Base-by-base conservation (phyloP, 2,797 vertebrate genomes). In the Allobates femoralis region DNA sequence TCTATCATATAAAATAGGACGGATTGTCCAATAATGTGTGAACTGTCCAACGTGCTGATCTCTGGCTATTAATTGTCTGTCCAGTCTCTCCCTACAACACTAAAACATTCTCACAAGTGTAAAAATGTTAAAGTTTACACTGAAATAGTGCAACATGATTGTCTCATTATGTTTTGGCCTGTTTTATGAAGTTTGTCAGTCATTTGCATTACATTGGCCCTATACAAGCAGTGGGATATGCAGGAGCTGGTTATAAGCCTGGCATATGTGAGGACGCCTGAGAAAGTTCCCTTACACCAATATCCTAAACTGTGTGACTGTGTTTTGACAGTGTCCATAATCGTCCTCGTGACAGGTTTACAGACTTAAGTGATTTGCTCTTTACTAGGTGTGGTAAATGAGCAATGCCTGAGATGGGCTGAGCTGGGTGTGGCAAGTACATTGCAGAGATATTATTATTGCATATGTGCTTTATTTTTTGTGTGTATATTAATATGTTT, bases 41-140 rank as follows among this genome's bases (percentile, higher is more conserved):
- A 85, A 66, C 84, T 85, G 64, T 85, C 77, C 77, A 51, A 58
- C 51, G 84, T 85, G 51, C 84, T 85, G 84, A 85, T 79, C 28
- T 19, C 69, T 83, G 37, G 30, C 32, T 58, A 73, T n/a, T 50
- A 46, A 26, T 50, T 12, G 23, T 23, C 37, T 26, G 23, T 2
- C 37, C 23, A n/a, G 14, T 5, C 15, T 4, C 14, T 26, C 12
- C 23, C 34, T 15, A 15, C 12, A 15, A 46, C 6, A 14, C 15
- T 7, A 3, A 28, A 67, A 34, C 14, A 26, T 5, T 28, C 58
- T 62, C 58, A 34, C 67, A 12, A 71, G 21, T 23, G 67, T 5
- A 12, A 8, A 71, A 23, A 46, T 46, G 41, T 46, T 46, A 46
- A 11, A 15, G 56, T 62, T 62, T 60, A 23, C 28, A 34, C 8